Evolutionary conservation across 2,113 vertebrate species (phyloP).

Genomic region (Sminthopsis crassicaudata): DNA sequence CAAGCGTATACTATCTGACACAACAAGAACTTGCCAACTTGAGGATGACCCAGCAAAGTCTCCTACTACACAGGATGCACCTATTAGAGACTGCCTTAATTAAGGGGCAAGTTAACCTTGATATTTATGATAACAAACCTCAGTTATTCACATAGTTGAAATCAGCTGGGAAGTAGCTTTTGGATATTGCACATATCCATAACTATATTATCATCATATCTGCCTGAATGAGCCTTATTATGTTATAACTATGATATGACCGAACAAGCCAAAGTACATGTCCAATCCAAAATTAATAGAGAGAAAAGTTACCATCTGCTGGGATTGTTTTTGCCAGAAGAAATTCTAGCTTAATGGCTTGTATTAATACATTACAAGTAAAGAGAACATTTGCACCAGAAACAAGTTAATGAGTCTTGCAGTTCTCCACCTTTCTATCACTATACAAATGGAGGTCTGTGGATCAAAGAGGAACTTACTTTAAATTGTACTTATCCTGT

Average conservation of each 20-base stretch:
- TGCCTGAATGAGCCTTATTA: constrained; percentile 77
- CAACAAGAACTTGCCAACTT: neutral
- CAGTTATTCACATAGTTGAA: constrained; percentile 47
- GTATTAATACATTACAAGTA: constrained; percentile 74
- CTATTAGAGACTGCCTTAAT: neutral
- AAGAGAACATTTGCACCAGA: constrained; percentile 75
- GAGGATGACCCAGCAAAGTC: neutral
- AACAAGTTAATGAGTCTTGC: constrained; percentile 79
- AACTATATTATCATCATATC: constrained; percentile 57
- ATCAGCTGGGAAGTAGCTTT: constrained; percentile 39
- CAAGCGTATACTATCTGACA: neutral
- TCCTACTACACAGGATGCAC: neutral
- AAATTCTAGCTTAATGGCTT: constrained; percentile 80
- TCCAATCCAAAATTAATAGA: constrained; percentile 83
- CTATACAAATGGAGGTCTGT: constrained; percentile 43
- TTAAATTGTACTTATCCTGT: constrained; percentile 35
- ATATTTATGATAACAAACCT: constrained; percentile 51
- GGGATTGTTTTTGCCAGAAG: constrained; percentile 80
- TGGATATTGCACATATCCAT: constrained; percentile 36
- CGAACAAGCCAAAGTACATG: constrained; percentile 80
- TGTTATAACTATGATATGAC: constrained; percentile 77
- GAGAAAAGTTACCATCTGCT: constrained; percentile 83
- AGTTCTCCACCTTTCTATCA: constrained; percentile 53
- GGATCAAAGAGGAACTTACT: constrained; percentile 36
- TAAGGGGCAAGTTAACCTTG: constrained; percentile 36